Conservation (phyloP, 2,797 vertebrate species). For the Natrix natrix region DNA sequence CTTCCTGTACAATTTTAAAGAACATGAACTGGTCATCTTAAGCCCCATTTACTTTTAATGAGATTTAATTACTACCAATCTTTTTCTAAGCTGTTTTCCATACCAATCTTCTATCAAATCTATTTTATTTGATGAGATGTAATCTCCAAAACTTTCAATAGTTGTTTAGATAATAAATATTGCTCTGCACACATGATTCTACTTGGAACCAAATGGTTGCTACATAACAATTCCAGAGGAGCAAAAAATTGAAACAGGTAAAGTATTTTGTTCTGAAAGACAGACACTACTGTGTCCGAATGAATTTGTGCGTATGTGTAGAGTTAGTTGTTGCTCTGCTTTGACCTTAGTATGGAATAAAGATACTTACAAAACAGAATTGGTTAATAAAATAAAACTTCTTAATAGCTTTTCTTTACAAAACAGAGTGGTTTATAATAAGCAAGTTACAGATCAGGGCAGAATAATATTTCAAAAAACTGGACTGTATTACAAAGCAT, state of each 20-base stretch:
- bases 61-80: neutral
- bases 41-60: neutral
- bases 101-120: neutral
- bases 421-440: constrained; percentile 58
- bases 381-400: constrained; percentile 49
- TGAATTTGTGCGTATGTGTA: neutral
- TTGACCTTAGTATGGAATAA: constrained; percentile 37
- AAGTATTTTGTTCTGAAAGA: neutral
- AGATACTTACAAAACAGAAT: constrained; percentile 43
- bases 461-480: constrained; percentile 54
- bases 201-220: constrained; percentile 5
- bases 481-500: constrained; percentile 58
- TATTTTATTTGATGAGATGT: neutral
- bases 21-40: neutral
- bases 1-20: neutral
- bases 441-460: constrained; percentile 49
- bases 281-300: neutral
- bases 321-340: neutral
- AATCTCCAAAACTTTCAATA: neutral
- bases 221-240: neutral
- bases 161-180: neutral
- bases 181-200: neutral
- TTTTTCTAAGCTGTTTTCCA: neutral
- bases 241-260: neutral
- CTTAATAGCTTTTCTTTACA: constrained; percentile 45